A percentile compares a stretch with the other conserved stretches of the same genome.
These are phyloP conservation scores for Melanostigma gelatinosum DNA, from an alignment of 2,113 vertebrate species.

Conservation along the genomic window DNA sequence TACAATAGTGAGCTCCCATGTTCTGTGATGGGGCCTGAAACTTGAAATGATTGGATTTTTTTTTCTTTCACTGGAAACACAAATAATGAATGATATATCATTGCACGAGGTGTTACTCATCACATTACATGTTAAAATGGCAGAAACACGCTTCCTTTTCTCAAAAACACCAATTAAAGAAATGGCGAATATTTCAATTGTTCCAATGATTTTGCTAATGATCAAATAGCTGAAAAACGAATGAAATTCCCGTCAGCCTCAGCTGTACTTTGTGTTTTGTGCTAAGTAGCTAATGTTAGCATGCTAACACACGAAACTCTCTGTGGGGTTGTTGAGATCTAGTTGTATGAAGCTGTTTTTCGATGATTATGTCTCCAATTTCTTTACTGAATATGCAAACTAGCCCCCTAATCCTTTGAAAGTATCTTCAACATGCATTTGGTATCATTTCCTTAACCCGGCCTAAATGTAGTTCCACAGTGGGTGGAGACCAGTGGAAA, in stretches of 20 bases:
- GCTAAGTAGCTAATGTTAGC: not conserved
- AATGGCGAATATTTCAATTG: no score
- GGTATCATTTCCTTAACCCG: not conserved
- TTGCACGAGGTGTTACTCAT: not conserved
- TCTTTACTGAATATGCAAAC: not conserved
- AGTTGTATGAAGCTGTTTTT: not conserved
- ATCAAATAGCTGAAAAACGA: no score
- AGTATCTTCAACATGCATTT: not conserved
- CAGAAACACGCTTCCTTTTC: no score
- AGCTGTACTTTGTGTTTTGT: no score
- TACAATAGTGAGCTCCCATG: not conserved
- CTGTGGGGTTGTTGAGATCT: not conserved
- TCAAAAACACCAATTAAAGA: no score
- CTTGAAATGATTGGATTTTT: not conserved
- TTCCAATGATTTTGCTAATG: not conserved
- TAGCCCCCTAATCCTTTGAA: not conserved
- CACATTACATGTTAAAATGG: not conserved
- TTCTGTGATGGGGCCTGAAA: not conserved
- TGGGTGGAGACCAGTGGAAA: not conserved
- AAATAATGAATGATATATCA: not conserved
- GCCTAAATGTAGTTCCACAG: not conserved
- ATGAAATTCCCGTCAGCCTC: no score
- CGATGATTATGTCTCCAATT: not conserved
- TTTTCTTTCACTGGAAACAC: not conserved
- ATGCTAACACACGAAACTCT: not conserved